phyloP scores from a whole-genome alignment of 2,113 vertebrate species.

The Trinectes maculatus region DNA sequence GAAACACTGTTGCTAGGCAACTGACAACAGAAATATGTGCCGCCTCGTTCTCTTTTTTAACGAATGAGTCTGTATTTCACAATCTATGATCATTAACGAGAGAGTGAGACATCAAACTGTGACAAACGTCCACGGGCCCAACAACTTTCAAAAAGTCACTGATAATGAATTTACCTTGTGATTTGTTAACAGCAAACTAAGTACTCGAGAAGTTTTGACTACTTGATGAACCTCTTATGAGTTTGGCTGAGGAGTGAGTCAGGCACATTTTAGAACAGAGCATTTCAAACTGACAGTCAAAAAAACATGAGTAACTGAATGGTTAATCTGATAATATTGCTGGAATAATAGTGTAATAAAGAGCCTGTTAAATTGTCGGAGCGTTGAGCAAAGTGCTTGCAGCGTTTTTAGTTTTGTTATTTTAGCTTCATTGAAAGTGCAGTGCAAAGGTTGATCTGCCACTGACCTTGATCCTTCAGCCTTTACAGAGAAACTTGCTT shows the following conservation, averaged over 20 bases:
- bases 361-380: background rate
- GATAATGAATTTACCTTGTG: too few species aligned
- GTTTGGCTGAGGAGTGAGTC: constrained; percentile 2
- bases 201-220: background rate
- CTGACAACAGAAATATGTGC: constrained; percentile 1
- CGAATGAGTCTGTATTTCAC: background rate
- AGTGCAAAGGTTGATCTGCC: constrained; percentile 20
- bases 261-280: background rate
- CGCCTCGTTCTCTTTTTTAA: background rate
- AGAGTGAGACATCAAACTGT: background rate
- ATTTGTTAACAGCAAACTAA: background rate
- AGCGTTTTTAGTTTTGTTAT: constrained; percentile 27
- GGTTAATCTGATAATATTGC: background rate
- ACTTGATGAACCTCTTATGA: background rate
- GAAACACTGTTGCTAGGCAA: constrained; percentile 19
- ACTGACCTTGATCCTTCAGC: constrained; percentile 36
- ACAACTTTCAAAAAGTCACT: background rate
- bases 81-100: background rate
- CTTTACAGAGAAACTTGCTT: constrained; percentile 45
- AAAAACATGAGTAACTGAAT: background rate
- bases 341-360: background rate
- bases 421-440: constrained; percentile 30
- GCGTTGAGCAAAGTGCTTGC: constrained; percentile 12
- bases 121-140: background rate
- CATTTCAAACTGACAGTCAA: background rate